A percentile compares a stretch with the other conserved stretches of the same genome.
Evolutionary conservation across 2,113 vertebrate species (phyloP).

Genomic region (Serilophus lunatus): DNA sequence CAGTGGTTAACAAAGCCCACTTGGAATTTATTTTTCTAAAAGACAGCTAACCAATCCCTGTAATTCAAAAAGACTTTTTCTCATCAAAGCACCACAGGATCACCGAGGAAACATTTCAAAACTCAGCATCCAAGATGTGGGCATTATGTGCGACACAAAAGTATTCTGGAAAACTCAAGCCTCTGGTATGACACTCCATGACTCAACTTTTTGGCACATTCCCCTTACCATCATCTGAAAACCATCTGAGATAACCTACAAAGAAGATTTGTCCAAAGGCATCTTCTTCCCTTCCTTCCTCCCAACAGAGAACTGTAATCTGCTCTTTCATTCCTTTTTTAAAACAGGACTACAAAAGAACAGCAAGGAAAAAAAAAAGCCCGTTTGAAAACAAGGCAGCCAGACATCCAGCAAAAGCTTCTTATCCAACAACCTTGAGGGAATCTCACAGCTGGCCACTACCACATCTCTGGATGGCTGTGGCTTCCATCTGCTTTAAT

Average conservation of each 20-base stretch:
- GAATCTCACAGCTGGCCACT: neutral
- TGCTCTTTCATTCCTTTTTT: neutral
- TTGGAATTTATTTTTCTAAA: slow-evolving; percentile 12
- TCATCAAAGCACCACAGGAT: slow-evolving; percentile 49
- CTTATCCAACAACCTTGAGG: neutral
- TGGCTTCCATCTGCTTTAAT: neutral
- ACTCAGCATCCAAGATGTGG: slow-evolving; percentile 17
- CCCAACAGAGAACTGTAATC: neutral
- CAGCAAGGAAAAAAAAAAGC: neutral
- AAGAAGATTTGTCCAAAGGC: neutral
- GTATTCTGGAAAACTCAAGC: neutral
- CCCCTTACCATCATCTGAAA: neutral
- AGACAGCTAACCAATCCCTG: slow-evolving; percentile 13
- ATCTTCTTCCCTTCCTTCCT: neutral
- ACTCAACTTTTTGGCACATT: slow-evolving; percentile 16
- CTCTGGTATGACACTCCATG: neutral
- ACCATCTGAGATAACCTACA: slow-evolving; percentile 10
- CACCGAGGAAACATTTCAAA: neutral
- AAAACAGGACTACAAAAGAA: neutral
- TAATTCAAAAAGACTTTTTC: slow-evolving; percentile 28
- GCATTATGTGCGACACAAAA: neutral
- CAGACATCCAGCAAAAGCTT: neutral
- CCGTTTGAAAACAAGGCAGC: neutral
- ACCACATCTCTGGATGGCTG: neutral
- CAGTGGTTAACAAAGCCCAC: slow-evolving; percentile 45